A percentile compares a stretch with the other conserved stretches of the same genome.
Evolutionary conservation across 35 echinoderm and acorn worm genomes (phyloP).

Genomic region (Acanthaster planci): DNA sequence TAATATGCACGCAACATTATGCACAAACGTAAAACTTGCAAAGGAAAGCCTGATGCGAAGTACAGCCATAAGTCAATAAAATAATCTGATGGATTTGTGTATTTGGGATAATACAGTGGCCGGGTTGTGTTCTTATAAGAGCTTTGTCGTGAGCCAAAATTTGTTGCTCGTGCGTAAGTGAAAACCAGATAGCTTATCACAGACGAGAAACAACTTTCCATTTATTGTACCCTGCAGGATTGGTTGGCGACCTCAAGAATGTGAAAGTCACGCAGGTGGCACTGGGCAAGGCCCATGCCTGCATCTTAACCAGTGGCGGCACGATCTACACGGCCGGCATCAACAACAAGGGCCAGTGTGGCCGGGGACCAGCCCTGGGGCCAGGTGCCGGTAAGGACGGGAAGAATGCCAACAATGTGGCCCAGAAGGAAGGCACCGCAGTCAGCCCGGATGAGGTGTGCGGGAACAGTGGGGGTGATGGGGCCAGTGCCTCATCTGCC

Average conservation of each 20-base stretch:
- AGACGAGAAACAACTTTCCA: too few relatives aligned
- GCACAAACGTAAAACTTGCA: too few relatives aligned
- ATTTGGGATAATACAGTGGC: too few relatives aligned
- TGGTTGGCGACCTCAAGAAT: constrained; percentile 78
- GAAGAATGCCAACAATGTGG: constrained; percentile 20
- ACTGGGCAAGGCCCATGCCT: constrained; percentile 79
- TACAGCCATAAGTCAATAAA: too few relatives aligned
- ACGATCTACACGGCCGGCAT: constrained; percentile 86
- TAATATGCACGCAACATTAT: too few relatives aligned
- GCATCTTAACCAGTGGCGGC: constrained; percentile 64
- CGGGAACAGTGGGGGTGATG: not conserved
- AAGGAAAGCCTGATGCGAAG: too few relatives aligned
- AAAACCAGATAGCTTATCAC: too few relatives aligned
- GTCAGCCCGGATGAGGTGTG: constrained; percentile 7
- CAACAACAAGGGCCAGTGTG: constrained; percentile 96
- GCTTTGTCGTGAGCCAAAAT: too few relatives aligned
- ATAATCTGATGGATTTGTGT: too few relatives aligned
- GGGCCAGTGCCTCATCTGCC: not conserved
- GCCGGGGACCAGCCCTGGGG: constrained; percentile 59
- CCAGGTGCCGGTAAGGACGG: constrained; percentile 74
- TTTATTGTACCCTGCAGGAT: constrained; percentile 42
- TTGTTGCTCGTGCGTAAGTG: too few relatives aligned
- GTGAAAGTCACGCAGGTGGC: constrained; percentile 59
- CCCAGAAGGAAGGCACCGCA: not conserved
- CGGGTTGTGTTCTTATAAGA: too few relatives aligned